Conservation (phyloP, 2,797 vertebrate species). For the Neomorphus geoffroyi region DNA sequence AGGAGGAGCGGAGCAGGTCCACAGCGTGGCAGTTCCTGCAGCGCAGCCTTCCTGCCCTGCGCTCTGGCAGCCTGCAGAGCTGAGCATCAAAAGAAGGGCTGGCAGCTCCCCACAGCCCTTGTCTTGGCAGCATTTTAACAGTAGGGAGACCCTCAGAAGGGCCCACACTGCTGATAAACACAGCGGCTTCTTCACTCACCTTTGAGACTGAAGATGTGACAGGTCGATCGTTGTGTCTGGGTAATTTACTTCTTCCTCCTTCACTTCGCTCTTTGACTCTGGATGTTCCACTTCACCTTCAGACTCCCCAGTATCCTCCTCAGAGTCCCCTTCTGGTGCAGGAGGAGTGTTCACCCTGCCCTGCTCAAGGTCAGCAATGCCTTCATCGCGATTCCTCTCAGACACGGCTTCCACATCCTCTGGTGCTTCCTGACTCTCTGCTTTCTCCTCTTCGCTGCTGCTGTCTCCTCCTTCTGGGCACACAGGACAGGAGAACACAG, state of each 20-base stretch:
- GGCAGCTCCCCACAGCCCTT: background rate
- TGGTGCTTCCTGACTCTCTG: conserved; percentile 1
- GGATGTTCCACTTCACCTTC: conserved; percentile 56
- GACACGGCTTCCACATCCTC: background rate
- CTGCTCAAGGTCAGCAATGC: background rate
- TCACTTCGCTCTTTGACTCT: conserved; percentile 31
- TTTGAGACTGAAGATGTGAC: conserved; percentile 89
- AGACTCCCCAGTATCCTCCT: conserved; percentile 44
- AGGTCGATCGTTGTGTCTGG: conserved; percentile 93
- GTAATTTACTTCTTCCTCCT: conserved; percentile 81
- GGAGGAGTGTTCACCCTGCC: background rate
- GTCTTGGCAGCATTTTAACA: background rate
- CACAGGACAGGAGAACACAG: background rate
- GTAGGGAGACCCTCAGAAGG: fast-evolving
- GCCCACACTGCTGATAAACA: fast-evolving
- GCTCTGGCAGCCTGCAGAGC: background rate
- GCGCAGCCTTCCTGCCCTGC: background rate
- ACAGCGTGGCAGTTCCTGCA: background rate
- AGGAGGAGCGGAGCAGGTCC: background rate
- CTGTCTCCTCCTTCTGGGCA: conserved; percentile 73
- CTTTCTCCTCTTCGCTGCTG: conserved; percentile 75
- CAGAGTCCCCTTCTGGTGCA: conserved; percentile 41
- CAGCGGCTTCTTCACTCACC: conserved; percentile 73
- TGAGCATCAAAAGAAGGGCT: background rate
- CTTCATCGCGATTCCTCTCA: background rate